Conservation (phyloP, 2,797 vertebrate species). For the Urocyon cinereoargenteus region DNA sequence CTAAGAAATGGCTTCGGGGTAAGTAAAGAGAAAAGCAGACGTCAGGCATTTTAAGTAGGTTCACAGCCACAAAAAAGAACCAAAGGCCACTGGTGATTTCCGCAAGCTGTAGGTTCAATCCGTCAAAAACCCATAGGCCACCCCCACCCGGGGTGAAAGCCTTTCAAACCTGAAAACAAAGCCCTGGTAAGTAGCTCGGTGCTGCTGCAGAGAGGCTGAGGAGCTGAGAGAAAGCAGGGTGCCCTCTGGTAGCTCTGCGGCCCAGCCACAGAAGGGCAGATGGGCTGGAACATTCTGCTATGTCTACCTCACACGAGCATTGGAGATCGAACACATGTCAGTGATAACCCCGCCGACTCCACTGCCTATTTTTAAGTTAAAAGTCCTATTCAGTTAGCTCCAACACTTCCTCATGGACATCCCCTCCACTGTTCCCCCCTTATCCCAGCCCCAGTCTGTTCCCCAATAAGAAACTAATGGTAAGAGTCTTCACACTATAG, state of each 20-base stretch:
- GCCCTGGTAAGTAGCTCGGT: conserved; percentile 17
- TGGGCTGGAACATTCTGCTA: not conserved
- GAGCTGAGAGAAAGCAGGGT: not conserved
- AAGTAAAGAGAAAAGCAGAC: conserved; percentile 59
- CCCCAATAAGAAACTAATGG: not conserved
- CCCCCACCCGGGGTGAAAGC: conserved; percentile 52
- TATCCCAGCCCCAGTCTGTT: not conserved
- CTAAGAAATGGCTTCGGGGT: conserved; percentile 66
- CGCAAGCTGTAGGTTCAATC: conserved; percentile 71
- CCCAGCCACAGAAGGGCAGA: not conserved
- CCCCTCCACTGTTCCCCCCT: not conserved
- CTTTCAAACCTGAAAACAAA: conserved; percentile 65
- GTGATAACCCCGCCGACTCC: not conserved
- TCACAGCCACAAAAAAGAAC: conserved; percentile 77
- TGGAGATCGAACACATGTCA: not conserved
- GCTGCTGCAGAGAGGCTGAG: conserved; percentile 36
- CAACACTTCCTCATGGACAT: not conserved
- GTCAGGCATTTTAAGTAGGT: conserved; percentile 67
- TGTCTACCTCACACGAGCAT: not conserved
- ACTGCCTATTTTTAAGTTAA: not conserved
- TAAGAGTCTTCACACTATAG: not conserved
- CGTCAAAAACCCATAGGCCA: conserved; percentile 80
- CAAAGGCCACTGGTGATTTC: conserved; percentile 79
- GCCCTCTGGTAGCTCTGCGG: not conserved
- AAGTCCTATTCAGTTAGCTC: not conserved